A percentile compares a stretch with the other conserved stretches of the same genome.
Evolutionary conservation across 2,888 invertebrate species (phyloP).

Genomic region (Mythimna lalbum): DNA sequence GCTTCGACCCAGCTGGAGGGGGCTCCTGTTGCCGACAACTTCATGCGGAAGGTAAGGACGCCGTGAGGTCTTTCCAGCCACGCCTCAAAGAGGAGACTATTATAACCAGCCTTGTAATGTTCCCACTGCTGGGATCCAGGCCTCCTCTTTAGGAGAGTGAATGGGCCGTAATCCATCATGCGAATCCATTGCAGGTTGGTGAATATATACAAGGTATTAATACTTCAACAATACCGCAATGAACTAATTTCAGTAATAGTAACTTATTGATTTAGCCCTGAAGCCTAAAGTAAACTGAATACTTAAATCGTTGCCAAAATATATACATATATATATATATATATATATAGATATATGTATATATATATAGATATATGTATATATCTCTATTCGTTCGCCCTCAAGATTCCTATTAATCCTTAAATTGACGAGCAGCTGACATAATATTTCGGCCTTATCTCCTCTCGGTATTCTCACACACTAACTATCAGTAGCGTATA

Average conservation of each 20-base stretch:
- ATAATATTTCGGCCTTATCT: conserved; percentile 36
- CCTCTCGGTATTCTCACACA: conserved; percentile 12
- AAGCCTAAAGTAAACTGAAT: conserved; percentile 5
- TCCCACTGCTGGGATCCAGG: no score
- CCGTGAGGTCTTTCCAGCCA: no score
- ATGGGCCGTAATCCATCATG: no score
- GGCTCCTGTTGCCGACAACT: no score
- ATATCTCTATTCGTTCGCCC: not conserved
- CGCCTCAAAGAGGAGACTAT: no score
- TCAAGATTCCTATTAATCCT: conserved; percentile 20
- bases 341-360: not conserved
- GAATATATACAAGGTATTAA: not conserved
- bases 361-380: not conserved
- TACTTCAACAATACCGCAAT: not conserved
- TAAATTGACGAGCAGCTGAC: conserved; percentile 46
- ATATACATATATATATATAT: not conserved
- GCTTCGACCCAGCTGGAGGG: no score
- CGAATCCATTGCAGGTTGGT: no score
- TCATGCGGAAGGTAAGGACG: no score
- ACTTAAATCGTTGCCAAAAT: not conserved
- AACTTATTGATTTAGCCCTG: conserved; percentile 11
- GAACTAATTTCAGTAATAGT: conserved; percentile 3
- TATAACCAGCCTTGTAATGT: no score
- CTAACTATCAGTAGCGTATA: not conserved
- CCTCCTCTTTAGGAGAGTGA: no score